Percentiles rank a stretch among this genome's conserved stretches.
phyloP scores from a whole-genome alignment of 2,797 vertebrate genomes.

The Diceros bicornis region DNA sequence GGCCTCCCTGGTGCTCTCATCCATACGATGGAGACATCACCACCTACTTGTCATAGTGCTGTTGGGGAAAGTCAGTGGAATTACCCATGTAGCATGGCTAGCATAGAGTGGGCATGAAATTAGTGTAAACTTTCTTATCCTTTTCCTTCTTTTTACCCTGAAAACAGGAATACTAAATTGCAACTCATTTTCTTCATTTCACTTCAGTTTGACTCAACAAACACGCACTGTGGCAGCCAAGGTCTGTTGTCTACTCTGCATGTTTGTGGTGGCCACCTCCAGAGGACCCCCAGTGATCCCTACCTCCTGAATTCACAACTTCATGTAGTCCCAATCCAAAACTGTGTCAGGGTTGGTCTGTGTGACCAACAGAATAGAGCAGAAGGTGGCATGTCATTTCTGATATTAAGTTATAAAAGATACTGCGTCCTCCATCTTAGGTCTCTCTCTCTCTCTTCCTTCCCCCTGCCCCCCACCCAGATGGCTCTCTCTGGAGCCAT shows the following conservation, averaged over 20 bases:
- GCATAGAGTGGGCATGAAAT: neutral
- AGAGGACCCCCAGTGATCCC: too few relatives aligned
- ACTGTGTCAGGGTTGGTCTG: too few relatives aligned
- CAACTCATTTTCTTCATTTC: neutral
- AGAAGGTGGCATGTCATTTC: neutral
- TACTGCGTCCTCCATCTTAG: neutral
- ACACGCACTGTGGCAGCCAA: neutral
- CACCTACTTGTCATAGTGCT: neutral
- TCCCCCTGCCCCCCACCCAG: neutral
- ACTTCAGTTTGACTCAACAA: neutral
- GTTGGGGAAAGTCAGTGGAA: neutral
- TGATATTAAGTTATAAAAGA: neutral
- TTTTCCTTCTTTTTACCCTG: neutral
- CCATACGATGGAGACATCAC: fast-evolving
- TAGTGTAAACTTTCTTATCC: neutral
- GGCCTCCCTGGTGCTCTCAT: neutral
- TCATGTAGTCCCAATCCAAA: neutral
- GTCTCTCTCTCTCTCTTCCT: neutral
- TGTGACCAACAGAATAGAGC: too few relatives aligned
- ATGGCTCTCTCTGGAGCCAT: neutral
- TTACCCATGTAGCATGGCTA: neutral
- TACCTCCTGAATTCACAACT: neutral
- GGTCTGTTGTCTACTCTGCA: neutral
- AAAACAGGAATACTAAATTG: neutral
- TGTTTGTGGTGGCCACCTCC: neutral